Conservation (phyloP, 1,140 invertebrate species). For the Platyscapa corneri region DNA sequence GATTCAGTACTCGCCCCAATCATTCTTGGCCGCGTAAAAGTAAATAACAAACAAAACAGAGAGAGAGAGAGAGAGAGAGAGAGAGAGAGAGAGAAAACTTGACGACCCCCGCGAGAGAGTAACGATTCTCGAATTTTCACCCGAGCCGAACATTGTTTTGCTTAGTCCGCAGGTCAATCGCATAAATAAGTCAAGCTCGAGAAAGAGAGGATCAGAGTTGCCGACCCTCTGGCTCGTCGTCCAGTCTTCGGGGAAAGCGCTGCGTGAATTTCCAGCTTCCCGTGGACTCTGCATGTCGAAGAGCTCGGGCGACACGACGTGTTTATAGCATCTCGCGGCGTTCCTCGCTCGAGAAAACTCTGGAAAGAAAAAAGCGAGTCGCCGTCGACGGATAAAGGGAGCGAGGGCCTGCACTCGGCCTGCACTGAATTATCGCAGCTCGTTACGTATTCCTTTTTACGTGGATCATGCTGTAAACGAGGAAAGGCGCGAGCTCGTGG, state of each 20-base stretch:
- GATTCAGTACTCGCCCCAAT: neutral
- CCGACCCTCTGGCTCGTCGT: constrained; percentile 56
- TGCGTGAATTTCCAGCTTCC: constrained; percentile 55
- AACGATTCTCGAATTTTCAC: constrained; percentile 47
- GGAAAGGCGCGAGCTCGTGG: constrained; percentile 50
- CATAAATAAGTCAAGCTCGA: constrained; percentile 69
- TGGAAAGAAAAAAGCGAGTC: neutral
- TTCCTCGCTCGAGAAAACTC: neutral
- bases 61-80: neutral
- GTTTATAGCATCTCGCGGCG: constrained; percentile 30
- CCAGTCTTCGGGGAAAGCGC: constrained; percentile 66
- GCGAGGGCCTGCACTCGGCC: neutral
- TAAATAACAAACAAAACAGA: neutral
- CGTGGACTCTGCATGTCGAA: constrained; percentile 8
- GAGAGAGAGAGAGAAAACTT: constrained; percentile 2
- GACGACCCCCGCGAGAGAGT: neutral
- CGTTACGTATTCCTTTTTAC: constrained; percentile 75
- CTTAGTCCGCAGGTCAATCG: constrained; percentile 61
- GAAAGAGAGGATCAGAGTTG: constrained; percentile 61
- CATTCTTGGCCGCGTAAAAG: neutral
- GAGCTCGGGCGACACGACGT: neutral
- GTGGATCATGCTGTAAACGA: constrained; percentile 67
- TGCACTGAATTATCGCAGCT: constrained; percentile 69
- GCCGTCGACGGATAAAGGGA: neutral
- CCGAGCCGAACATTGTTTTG: constrained; percentile 64